Evolutionary conservation across 2,113 vertebrate species (phyloP).

Genomic region (Bombycilla garrulus): DNA sequence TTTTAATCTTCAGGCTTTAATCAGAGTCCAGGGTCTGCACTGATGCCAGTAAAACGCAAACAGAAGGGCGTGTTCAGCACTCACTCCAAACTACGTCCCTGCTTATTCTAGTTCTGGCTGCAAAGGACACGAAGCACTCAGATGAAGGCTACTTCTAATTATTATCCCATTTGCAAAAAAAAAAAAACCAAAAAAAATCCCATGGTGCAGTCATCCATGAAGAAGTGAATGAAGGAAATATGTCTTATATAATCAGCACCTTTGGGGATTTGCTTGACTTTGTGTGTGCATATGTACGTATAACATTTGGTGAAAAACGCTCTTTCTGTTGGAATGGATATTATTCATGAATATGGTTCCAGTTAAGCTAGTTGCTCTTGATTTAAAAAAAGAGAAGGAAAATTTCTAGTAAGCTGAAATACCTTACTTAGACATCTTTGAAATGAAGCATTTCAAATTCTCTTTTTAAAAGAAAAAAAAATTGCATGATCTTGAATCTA

Average conservation of each 20-base stretch:
- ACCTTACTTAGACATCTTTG: not conserved
- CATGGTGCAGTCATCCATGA: not conserved
- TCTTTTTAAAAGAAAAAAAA: not conserved
- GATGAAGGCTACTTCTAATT: not conserved
- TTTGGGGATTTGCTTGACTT: not conserved
- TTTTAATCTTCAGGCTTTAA: not conserved
- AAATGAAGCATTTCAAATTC: not conserved
- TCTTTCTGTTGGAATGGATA: not conserved
- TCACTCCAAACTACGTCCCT: not conserved
- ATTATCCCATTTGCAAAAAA: not conserved
- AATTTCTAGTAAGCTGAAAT: not conserved
- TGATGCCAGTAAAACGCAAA: not conserved
- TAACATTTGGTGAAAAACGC: not conserved
- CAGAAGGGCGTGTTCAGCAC: not conserved
- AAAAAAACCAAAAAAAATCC: not conserved
- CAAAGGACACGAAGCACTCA: not conserved
- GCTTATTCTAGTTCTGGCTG: not conserved
- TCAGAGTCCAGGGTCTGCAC: not conserved
- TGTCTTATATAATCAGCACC: not conserved
- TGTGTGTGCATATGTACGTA: not conserved
- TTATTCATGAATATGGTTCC: not conserved
- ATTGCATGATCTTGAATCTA: not conserved
- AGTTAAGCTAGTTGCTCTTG: not conserved
- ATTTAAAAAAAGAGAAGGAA: not conserved
- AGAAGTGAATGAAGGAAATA: not conserved